Evolutionary conservation across 2,888 invertebrate species (phyloP), one percentile per base, ranked within the genome.

Genomic region (Trichopoda pennipes): DNA sequence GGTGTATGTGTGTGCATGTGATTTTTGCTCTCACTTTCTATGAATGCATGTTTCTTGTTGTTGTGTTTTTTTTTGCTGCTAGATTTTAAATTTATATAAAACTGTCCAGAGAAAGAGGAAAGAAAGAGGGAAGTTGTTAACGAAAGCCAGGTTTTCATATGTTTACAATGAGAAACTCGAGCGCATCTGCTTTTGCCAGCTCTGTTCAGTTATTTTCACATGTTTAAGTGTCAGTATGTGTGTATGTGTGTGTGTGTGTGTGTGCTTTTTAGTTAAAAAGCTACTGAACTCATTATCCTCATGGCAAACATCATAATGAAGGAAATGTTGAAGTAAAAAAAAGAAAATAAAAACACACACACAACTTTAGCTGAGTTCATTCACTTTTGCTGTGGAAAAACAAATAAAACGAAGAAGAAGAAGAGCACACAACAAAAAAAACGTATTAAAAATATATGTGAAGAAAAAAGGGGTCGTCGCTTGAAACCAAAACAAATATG

Each of bases 21-120:
- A 78, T 60, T 77, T 80, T 64, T 61, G 77, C 91, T 91, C 91
- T 91, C 91, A 91, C 91, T 91, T 91, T 91, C 90, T 87, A 89
- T 89, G 86, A 84, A 88, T 90, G 91, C 87, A 85, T 81, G 85
- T 83, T 84, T 81, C 60, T 6, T 28, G 6, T 28, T 28, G 28
- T 28, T 28, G 19, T 70, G 49, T 70, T 38, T 58, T 6, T 28
- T 28, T 1, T 28, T 28, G 4, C 8, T 28, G 2, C 63, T 23
- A 19, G 38, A n/a, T 32, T 55, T 38, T 51, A 47, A 12, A 19
- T 49, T 49, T 17, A 1, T 55, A 17, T 32, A 0, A 42, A 32
- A n/a, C 9, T 66, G 42, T 16, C 10, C n/a, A n/a, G n/a, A n/a
- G n/a, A n/a, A n/a, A n/a, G n/a, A n/a, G n/a, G n/a, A 38, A 12